Conservation (phyloP, 53 echinoderm and acorn worm genomes). For the Apostichopus leukothele region DNA sequence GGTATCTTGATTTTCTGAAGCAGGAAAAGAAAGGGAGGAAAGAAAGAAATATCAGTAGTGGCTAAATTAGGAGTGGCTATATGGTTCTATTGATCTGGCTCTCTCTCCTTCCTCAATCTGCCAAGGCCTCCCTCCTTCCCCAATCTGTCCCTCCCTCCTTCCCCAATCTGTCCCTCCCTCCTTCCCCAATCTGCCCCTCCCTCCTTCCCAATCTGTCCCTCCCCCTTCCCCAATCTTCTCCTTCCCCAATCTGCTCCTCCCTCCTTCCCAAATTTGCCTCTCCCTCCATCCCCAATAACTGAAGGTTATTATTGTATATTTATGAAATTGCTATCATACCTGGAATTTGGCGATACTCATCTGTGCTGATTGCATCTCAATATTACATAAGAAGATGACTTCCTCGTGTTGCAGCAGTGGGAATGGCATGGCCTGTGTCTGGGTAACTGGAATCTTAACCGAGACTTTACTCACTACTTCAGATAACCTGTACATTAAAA, state of each 20-base stretch:
- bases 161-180: no score
- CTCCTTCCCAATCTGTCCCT: no score
- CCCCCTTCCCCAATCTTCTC: no score
- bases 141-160: no score
- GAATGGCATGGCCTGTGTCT: slow-evolving; percentile 52
- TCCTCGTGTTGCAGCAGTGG: slow-evolving; percentile 65
- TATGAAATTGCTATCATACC: slow-evolving; percentile 34
- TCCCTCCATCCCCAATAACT: not conserved
- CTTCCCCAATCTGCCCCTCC: no score
- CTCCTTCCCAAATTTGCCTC: no score
- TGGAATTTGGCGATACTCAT: slow-evolving; percentile 55
- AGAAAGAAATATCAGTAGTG: not conserved
- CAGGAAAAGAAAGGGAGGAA: not conserved
- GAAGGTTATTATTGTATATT: no score
- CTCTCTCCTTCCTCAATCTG: no score
- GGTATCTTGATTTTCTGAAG: slow-evolving; percentile 65
- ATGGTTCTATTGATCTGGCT: no score
- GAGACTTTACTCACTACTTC: slow-evolving; percentile 62
- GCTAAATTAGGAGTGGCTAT: no score
- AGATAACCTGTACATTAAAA: slow-evolving; percentile 46
- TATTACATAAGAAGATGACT: slow-evolving; percentile 69
- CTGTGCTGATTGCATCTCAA: slow-evolving; percentile 61
- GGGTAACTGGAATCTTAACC: slow-evolving; percentile 51
- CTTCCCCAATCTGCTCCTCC: no score
- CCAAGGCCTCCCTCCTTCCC: no score